phyloP scores from a whole-genome alignment of 1,140 invertebrate species.

The Brachionus sp. region DNA sequence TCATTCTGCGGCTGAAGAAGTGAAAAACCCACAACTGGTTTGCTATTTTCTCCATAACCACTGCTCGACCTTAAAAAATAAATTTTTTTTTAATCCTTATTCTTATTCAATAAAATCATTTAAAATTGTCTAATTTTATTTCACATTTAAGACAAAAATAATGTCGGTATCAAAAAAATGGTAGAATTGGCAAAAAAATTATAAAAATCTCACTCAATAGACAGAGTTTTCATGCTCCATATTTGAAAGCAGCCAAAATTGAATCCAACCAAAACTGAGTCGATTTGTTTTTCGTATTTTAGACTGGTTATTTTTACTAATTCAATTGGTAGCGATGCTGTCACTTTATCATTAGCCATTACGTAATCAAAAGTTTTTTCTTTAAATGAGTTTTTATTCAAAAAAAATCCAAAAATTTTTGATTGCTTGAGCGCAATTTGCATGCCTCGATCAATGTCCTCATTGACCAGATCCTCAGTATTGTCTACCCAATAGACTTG shows the following conservation, averaged over 20 bases:
- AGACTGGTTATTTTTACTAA: constrained; percentile 32
- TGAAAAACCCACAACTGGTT: constrained; percentile 26
- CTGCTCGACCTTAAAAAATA: constrained; percentile 26
- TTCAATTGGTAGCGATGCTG: background rate
- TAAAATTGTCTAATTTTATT: too few species aligned
- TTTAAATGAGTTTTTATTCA: background rate
- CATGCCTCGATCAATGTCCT: background rate
- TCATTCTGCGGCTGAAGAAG: constrained; percentile 34
- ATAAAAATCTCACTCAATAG: constrained; percentile 5
- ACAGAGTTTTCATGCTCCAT: constrained; percentile 37
- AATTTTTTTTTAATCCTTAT: too few species aligned
- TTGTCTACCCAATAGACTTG: background rate
- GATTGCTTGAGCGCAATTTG: background rate
- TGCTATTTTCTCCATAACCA: constrained; percentile 37
- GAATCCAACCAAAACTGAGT: constrained; percentile 25
- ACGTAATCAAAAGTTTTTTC: background rate
- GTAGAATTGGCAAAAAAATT: background rate
- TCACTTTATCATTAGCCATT: constrained; percentile 16
- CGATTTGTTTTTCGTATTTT: constrained; percentile 18
- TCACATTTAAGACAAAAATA: too few species aligned
- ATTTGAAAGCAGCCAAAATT: constrained; percentile 45
- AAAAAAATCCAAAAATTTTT: background rate
- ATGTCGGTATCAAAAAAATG: background rate
- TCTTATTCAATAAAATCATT: too few species aligned
- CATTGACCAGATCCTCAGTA: background rate